A percentile compares a stretch with the other conserved stretches of the same genome.
Conservation (phyloP, 2,113 vertebrate species). For the Cyprinodon tularosa region DNA sequence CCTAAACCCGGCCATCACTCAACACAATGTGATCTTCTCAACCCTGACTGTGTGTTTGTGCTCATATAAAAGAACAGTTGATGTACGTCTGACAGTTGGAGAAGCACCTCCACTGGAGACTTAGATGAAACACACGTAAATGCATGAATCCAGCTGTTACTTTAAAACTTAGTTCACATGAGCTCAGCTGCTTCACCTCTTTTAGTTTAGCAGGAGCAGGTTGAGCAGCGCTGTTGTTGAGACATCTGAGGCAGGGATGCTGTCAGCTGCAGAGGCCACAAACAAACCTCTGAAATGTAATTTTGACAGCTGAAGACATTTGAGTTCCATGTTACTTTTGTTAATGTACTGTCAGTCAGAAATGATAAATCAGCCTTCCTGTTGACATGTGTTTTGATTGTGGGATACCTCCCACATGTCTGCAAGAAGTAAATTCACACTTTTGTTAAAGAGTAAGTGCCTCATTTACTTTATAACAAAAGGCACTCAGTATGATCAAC, state of each 20-base stretch:
- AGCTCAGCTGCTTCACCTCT: background rate
- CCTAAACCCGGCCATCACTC: conserved; percentile 67
- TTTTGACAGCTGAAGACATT: conserved; percentile 4
- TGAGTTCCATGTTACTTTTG: conserved; percentile 8
- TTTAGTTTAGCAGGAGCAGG: background rate
- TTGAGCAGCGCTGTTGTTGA: background rate
- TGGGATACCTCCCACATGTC: background rate
- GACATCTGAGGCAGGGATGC: background rate
- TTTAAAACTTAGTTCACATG: background rate
- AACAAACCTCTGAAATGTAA: background rate
- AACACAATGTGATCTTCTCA: conserved; percentile 38
- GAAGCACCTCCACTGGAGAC: background rate
- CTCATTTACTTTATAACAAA: background rate
- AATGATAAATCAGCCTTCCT: background rate
- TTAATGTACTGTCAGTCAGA: background rate
- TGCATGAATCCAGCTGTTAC: background rate
- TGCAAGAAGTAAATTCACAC: background rate
- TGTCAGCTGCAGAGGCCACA: background rate
- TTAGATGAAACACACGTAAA: background rate
- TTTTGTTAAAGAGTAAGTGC: background rate
- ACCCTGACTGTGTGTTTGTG: conserved; percentile 23
- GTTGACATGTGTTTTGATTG: background rate
- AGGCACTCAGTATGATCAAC: background rate
- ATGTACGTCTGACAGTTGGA: conserved; percentile 1
- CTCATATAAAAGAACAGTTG: background rate